Evolutionary conservation across 2,113 vertebrate genomes (phyloP).

Genomic region (Epinephelus lanceolatus): DNA sequence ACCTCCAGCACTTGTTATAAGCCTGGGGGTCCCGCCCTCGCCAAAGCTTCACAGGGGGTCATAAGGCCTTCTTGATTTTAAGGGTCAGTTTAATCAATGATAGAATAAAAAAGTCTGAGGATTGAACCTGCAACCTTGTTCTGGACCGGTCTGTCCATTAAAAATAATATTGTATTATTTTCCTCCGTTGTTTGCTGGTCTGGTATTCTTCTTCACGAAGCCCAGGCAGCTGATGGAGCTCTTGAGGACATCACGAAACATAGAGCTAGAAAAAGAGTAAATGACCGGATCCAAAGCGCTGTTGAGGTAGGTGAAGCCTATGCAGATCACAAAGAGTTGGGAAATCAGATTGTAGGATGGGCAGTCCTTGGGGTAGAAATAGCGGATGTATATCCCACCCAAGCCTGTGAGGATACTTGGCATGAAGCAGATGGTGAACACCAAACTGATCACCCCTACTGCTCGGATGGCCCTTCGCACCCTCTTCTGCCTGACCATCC

Average conservation of each 20-base stretch:
- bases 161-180: not conserved
- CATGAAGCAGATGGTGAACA: conserved; percentile 80
- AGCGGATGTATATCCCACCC: not conserved
- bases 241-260: conserved; percentile 65
- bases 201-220: conserved; percentile 6
- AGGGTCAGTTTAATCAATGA: too few species aligned
- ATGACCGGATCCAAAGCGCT: conserved; percentile 78
- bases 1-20: too few species aligned
- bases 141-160: not conserved
- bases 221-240: conserved; percentile 32
- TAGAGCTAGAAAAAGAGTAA: conserved; percentile 72
- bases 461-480: conserved; percentile 58
- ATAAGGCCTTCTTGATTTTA: too few species aligned
- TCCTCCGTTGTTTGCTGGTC: not conserved
- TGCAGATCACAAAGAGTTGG: conserved; percentile 64
- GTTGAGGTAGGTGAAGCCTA: conserved; percentile 78
- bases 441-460: conserved; percentile 54
- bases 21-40: too few species aligned
- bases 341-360: not conserved
- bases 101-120: too few species aligned
- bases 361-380: not conserved
- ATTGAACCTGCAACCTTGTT: too few species aligned
- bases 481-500: conserved; percentile 21
- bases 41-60: too few species aligned
- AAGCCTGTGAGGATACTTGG: conserved; percentile 71